Base-by-base conservation (phyloP, 1,140 invertebrate genomes). In the Cherax quadricarinatus region DNA sequence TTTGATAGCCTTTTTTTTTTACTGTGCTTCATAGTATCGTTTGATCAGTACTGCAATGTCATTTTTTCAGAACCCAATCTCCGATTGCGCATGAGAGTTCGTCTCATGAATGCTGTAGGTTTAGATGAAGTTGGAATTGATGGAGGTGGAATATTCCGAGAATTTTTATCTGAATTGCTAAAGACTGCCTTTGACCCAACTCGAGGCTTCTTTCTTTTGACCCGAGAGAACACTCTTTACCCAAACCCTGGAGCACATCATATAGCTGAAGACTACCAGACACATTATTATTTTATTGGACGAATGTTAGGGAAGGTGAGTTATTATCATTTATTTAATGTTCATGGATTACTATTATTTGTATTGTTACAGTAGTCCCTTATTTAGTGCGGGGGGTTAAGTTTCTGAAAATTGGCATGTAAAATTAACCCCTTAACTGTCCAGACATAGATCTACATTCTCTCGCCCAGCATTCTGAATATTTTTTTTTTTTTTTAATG, bases 101-200 rank as follows among this genome's bases (percentile, higher is more conserved):
- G 98, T 94, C 95, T 99, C 87, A 97, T 99, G 48, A 99, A 99
- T 94, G 96, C 97, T 49, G 97, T 97, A 16, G 99, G 98, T 0
- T 95, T 98, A 12, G 97, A 99, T 94, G 99, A 99, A 95, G 98
- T 98, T 1, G 99, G 99, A 0, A 98, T 99, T 9, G 99, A 99
- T 95, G 99, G 99, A 21, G 99, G 99, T 4, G 96, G 99, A 3
- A 97, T 99, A 93, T 96, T 96, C 92, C 96, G 99, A 73, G 99
- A 99, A 95, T 99, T 99, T 95, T 95, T 98, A 1, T 97, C 97
- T 1, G 98, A 99, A 95, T 95, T 99, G 7, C 95, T 99, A 9
- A 99, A 98, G 95, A 99, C 98, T 0, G 98, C 98, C 0, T 99
- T 99, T 95, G 98, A 99, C 96, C 99, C 99, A 0, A 99, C 99